Evolutionary conservation across 2,113 vertebrate genomes (phyloP).

Genomic region (Tragelaphus scriptus): DNA sequence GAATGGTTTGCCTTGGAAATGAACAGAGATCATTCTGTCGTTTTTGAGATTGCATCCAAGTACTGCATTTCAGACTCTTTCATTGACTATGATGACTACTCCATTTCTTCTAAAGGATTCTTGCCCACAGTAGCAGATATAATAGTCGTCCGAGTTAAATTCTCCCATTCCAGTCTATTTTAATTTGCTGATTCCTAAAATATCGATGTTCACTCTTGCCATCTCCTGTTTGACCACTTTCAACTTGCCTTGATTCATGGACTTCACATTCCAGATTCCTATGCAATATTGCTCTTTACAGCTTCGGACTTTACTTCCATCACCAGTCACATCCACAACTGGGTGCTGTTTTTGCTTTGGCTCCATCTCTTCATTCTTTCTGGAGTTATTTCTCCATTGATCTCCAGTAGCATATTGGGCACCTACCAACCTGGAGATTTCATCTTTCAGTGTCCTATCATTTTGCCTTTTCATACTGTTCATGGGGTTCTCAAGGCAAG

Average conservation of each 20-base stretch:
- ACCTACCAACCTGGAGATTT: background rate
- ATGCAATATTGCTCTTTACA: background rate
- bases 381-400: background rate
- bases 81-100: background rate
- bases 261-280: background rate
- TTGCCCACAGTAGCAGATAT: background rate
- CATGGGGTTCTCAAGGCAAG: background rate
- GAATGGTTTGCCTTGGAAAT: background rate
- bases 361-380: background rate
- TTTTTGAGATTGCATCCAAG: background rate
- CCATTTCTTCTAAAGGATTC: background rate
- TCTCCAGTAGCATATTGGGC: background rate
- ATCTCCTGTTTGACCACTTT: background rate
- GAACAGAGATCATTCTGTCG: background rate
- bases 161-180: background rate
- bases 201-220: background rate
- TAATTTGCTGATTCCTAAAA: background rate
- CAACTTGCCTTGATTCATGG: background rate
- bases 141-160: background rate
- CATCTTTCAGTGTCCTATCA: background rate
- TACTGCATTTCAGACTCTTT: background rate
- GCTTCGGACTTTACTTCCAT: background rate
- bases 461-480: background rate
- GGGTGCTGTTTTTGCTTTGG: background rate
- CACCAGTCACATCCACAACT: background rate